phyloP scores from a whole-genome alignment of 2,888 invertebrate genomes.

The Himalopsyche kuldschensis region DNA sequence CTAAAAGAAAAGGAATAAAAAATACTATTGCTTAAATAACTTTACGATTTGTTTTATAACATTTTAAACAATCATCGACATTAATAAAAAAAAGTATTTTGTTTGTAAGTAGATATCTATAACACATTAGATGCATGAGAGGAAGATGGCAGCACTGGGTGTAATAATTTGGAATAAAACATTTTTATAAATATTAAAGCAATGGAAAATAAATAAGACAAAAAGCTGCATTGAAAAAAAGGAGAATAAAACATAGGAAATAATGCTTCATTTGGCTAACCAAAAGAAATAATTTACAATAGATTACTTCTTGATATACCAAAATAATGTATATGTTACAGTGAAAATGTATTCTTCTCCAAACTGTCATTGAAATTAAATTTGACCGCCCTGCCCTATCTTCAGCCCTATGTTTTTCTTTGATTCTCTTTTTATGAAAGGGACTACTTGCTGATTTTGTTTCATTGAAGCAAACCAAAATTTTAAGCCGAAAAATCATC shows the following conservation, averaged over 20 bases:
- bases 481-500: too few relatives aligned
- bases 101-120: background rate
- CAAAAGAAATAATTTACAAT: too few relatives aligned
- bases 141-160: background rate
- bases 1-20: background rate
- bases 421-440: too few relatives aligned
- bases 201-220: background rate
- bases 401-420: too few relatives aligned
- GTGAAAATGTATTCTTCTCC: too few relatives aligned
- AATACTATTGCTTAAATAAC: conserved; percentile 1
- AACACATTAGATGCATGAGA: background rate
- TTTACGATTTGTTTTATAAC: background rate
- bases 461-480: too few relatives aligned
- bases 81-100: background rate
- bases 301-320: too few relatives aligned
- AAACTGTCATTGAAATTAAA: too few relatives aligned
- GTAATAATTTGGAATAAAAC: background rate
- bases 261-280: too few relatives aligned
- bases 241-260: background rate
- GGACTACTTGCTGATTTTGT: too few relatives aligned
- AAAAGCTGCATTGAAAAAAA: background rate
- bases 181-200: background rate
- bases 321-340: too few relatives aligned
- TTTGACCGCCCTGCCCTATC: too few relatives aligned
- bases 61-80: background rate